These are phyloP conservation scores for Bubo scandiacus DNA, from an alignment of 2,113 vertebrate genomes.

Conservation along the genomic window DNA sequence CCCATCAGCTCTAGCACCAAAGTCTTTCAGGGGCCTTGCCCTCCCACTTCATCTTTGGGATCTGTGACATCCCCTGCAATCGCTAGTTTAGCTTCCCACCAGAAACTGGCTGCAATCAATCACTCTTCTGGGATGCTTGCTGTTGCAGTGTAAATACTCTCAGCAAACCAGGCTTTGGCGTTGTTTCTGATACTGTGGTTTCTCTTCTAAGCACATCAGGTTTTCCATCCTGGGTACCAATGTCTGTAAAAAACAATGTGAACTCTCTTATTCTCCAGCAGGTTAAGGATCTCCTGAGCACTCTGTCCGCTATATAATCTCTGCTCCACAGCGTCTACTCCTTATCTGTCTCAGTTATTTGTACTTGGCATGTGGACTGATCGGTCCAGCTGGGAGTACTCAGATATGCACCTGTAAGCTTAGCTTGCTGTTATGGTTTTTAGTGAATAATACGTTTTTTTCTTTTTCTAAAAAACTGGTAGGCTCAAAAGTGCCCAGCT, in stretches of 20 bases:
- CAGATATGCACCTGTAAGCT: not conserved
- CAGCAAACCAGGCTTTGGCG: not conserved
- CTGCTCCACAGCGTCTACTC: not conserved
- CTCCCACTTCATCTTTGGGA: not conserved
- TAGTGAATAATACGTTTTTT: not conserved
- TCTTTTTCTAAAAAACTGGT: not conserved
- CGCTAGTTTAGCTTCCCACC: not conserved
- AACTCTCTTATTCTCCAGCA: not conserved
- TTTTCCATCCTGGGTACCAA: not conserved
- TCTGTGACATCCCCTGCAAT: not conserved
- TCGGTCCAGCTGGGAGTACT: not conserved
- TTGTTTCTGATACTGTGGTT: not conserved
- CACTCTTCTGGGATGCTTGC: not conserved
- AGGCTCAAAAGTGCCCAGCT: not conserved
- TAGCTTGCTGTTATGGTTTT: not conserved
- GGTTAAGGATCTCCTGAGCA: constrained; percentile 6
- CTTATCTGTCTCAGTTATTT: constrained; percentile 17
- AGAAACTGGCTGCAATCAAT: not conserved
- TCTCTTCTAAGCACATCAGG: not conserved
- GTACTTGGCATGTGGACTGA: not conserved
- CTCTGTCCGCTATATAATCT: not conserved
- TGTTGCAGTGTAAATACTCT: not conserved
- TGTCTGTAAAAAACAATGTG: not conserved
- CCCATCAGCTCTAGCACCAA: not conserved
- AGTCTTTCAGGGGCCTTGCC: not conserved